Conservation (phyloP, 2,113 vertebrate genomes). For the Chionodraco myersi region DNA sequence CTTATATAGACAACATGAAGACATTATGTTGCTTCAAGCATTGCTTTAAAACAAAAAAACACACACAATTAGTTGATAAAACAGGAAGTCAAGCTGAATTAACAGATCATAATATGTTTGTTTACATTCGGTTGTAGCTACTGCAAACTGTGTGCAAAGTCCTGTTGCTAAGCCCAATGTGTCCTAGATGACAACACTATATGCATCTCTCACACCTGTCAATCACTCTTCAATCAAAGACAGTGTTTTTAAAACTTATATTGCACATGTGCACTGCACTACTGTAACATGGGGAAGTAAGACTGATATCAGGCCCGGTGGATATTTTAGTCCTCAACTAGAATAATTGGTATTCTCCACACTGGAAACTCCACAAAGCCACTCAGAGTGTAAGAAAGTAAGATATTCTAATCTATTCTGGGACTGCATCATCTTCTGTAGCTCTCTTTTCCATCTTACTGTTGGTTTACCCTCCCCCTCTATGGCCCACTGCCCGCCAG, state of each 20-base stretch:
- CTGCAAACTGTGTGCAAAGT: conserved; percentile 4
- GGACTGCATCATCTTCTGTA: conserved; percentile 37
- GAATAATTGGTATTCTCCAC: background rate
- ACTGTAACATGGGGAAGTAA: conserved; percentile 8
- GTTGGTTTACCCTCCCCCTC: conserved; percentile 64
- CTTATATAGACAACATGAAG: background rate
- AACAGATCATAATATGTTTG: background rate
- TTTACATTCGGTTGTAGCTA: background rate
- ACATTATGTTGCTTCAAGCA: background rate
- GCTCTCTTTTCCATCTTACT: conserved; percentile 61
- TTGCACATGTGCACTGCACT: conserved; percentile 1
- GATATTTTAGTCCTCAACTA: conserved; percentile 9
- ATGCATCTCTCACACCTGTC: conserved; percentile 71
- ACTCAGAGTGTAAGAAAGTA: conserved; percentile 19
- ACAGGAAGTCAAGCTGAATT: background rate
- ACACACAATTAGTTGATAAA: too few relatives aligned
- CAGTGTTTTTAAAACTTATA: conserved; percentile 54
- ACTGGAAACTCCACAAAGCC: conserved; percentile 14
- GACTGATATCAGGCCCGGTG: background rate
- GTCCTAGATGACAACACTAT: conserved; percentile 68
- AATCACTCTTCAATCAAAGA: conserved; percentile 22
- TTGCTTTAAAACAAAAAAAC: too few relatives aligned
- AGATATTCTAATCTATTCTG: conserved; percentile 49
- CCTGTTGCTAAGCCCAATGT: conserved; percentile 14
- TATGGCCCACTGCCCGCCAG: conserved; percentile 50